Conservation (phyloP, 2,113 vertebrate genomes). For the Pteruthius melanotis region DNA sequence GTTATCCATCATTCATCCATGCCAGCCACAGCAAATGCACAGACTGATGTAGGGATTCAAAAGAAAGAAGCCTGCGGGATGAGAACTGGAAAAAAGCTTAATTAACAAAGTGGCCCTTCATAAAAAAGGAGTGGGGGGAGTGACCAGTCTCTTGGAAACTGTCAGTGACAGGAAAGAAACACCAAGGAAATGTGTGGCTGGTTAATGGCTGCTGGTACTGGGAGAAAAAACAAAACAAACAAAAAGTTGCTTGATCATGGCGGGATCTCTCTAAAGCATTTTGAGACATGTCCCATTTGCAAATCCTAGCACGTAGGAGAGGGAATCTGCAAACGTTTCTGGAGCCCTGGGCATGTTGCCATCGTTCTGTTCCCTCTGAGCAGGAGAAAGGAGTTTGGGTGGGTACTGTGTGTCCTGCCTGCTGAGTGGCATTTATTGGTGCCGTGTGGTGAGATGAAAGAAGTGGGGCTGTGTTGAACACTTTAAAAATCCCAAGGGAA, state of each 20-base stretch:
- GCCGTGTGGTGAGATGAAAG: background rate
- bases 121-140: background rate
- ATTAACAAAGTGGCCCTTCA: slow-evolving; percentile 43
- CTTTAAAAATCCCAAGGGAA: background rate
- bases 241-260: slow-evolving; percentile 24
- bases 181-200: background rate
- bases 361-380: background rate
- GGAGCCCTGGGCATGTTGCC: slow-evolving; percentile 13
- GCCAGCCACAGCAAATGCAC: background rate
- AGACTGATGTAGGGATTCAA: background rate
- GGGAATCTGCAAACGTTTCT: background rate
- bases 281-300: background rate
- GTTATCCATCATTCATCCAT: background rate
- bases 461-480: background rate
- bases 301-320: background rate
- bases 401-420: background rate
- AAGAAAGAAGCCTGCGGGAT: background rate
- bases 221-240: background rate
- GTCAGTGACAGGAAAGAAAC: background rate
- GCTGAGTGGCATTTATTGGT: background rate
- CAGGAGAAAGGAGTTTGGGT: background rate
- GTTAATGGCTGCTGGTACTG: background rate
- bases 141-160: slow-evolving; percentile 12
- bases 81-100: slow-evolving; percentile 16
- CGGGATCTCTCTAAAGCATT: background rate